Evolutionary conservation across 1,140 invertebrate genomes (phyloP), one percentile per base, ranked within the genome.

Genomic region (Papilio helenus): DNA sequence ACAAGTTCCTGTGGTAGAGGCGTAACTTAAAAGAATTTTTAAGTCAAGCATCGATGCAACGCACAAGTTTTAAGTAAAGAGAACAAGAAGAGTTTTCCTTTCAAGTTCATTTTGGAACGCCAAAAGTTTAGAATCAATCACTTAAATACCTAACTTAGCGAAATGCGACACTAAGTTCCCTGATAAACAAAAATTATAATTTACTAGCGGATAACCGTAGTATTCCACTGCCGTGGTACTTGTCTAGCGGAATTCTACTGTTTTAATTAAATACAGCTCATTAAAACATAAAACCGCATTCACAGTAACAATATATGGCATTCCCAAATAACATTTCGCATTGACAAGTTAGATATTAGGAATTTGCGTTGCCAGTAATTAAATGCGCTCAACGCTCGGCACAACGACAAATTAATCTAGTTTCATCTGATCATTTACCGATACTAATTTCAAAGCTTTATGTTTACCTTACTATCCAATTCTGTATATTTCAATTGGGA

Each of bases 281-380:
- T 90, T 90, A 85, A 88, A 88, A 88, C 83, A 80, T 81, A 81
- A 83, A 74, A 85, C 87, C 85, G 80, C 86, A 88, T 88, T 87
- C 81, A 84, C 83, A 84, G 78, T 80, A 79, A 85, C 81, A 85
- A 85, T 86, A 82, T 55, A 79, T 82, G 34, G 65, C 83, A 87
- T 85, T 84, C 80, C 81, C 74, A 74, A 65, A 81, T 82, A 81
- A 84, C 80, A 76, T 65, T 76, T 76, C 79, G 79, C 23, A 79
- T 46, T 78, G 58, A 23, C 79, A 58, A 76, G 71, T 73, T 82
- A 79, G 82, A 82, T 83, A 87, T 87, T 86, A 79, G 72, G 74
- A 82, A 79, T 79, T 78, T 55, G 80, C 68, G 68, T 81, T 79
- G 80, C 78, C 76, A n/a, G 84, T 87, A 87, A 90, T 90, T 86